Evolutionary conservation across 2,113 vertebrate species (phyloP), one percentile per base, ranked within the genome.

Genomic region (Gyps fulvus): DNA sequence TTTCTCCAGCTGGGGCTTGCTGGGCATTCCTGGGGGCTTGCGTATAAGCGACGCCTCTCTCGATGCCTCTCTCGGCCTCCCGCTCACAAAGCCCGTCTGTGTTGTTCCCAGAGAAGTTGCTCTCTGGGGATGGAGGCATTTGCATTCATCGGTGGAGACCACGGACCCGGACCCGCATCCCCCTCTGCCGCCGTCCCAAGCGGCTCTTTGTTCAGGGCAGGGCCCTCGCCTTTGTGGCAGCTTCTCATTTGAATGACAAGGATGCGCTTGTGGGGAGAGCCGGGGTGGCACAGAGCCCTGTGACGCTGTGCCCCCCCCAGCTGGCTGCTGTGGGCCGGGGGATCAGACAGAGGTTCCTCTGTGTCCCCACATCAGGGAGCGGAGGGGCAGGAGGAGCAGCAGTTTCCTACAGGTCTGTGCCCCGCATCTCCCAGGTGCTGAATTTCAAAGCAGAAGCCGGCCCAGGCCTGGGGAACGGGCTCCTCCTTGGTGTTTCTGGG

Each of bases 161-260:
- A 4, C 2, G 3, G 86, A 70, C 77, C 67, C 27, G 1, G 86
- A 70, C 77, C 70, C 32, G 1, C 7, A 5, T 61, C 78, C 85
- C 62, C 61, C 85, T 89, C 70, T 6, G 72, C 57, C 15, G 10
- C 14, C 5, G 1, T 66, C 70, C 90, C 81, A 78, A 84, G 79
- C 15, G 27, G 70, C 79, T 79, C 83, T 94, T 96, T 84, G 84
- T 93, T 91, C 77, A 6, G 94, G 93, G 61, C 81, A 80, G 36
- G 87, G 78, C 55, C 55, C 47, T 83, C 8, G 57, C 31, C 78
- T 94, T 97, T 96, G 81, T 95, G 76, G 52, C 66, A 16, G 58
- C 78, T 65, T 83, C 90, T 94, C 83, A 87, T 91, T 94, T 95
- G 95, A 97, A 94, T 93, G 90, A 96, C 63, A 92, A 76, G 84